Evolutionary conservation across 2,113 vertebrate genomes (phyloP).

Genomic region (Poeciliopsis turrubarensis): DNA sequence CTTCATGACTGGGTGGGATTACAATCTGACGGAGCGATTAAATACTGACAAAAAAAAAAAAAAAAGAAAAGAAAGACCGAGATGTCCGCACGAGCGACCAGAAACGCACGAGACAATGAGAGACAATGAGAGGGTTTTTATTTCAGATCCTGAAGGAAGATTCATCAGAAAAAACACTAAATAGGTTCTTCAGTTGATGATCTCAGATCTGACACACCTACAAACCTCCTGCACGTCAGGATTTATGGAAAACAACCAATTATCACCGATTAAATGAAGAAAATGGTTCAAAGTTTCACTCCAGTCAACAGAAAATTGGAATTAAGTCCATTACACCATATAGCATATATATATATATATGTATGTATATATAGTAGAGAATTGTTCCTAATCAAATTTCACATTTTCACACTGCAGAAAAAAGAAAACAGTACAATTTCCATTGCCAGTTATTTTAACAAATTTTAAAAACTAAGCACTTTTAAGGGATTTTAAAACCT

Average conservation of each 20-base stretch:
- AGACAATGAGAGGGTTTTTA: background rate
- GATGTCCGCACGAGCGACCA: background rate
- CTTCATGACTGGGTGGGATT: slow-evolving; percentile 68
- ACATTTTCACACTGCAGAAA: too few species aligned
- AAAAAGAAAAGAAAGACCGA: background rate
- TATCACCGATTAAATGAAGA: background rate
- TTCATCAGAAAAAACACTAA: background rate
- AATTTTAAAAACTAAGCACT: too few species aligned
- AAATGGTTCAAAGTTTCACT: background rate
- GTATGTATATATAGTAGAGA: too few species aligned
- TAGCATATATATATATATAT: background rate
- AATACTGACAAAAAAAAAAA: background rate
- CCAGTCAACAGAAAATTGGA: background rate
- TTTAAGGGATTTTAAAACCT: too few species aligned
- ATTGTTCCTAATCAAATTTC: too few species aligned
- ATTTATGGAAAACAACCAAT: background rate
- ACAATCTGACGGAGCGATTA: slow-evolving; percentile 26
- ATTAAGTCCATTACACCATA: too few species aligned
- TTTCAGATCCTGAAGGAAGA: background rate
- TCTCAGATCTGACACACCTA: background rate
- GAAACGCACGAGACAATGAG: background rate
- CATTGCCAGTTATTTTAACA: too few species aligned
- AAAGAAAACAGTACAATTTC: too few species aligned
- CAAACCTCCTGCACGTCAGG: background rate
- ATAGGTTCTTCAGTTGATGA: too few species aligned